phyloP scores from a whole-genome alignment of 1,140 invertebrate genomes.

The Bombus superbus region DNA sequence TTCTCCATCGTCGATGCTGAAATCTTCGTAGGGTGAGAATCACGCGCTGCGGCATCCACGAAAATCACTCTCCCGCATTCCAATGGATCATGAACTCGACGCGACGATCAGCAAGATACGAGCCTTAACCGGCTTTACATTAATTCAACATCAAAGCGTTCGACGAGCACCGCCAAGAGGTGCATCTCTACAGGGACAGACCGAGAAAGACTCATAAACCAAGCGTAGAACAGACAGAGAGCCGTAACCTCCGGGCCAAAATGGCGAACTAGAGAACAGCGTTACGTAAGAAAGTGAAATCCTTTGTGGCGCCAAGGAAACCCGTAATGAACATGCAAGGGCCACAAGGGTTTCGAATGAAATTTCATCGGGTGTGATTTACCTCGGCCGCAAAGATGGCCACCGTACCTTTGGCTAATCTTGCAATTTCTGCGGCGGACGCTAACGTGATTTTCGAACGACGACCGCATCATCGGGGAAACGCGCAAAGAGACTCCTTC shows the following conservation, averaged over 20 bases:
- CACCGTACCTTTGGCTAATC: conserved; percentile 21
- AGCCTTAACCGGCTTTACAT: background rate
- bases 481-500: background rate
- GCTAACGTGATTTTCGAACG: conserved; percentile 26
- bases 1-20: background rate
- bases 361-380: conserved; percentile 58
- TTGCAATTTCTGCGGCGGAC: background rate
- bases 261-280: background rate
- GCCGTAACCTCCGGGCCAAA: background rate
- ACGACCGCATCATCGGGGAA: no score
- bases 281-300: conserved; percentile 58
- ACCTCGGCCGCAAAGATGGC: background rate
- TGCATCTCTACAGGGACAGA: background rate
- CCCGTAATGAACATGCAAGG: conserved; percentile 57
- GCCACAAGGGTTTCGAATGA: conserved; percentile 20
- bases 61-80: background rate
- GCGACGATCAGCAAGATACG: background rate
- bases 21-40: background rate
- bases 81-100: background rate
- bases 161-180: background rate
- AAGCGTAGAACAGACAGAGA: background rate
- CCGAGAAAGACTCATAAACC: background rate
- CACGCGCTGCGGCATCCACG: background rate
- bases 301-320: conserved; percentile 52
- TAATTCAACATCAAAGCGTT: background rate